Percentiles rank a stretch among this genome's conserved stretches.
Evolutionary conservation across 2,888 invertebrate genomes (phyloP).

Genomic region (Aphidoletes aphidimyza): DNA sequence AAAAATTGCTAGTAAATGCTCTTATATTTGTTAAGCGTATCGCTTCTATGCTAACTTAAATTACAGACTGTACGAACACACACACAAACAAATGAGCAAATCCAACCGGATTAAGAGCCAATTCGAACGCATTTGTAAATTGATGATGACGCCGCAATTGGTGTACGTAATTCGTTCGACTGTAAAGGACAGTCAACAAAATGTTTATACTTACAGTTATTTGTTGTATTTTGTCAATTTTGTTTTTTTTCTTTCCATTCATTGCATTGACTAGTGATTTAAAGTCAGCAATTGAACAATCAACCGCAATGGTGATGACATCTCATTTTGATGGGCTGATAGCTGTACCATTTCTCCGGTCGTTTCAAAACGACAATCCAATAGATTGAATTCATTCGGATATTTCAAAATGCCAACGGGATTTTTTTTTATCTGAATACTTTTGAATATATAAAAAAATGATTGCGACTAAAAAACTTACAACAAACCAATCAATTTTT

Average conservation of each 20-base stretch:
- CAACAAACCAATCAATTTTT: no score
- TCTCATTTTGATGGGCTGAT: not conserved
- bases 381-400: not conserved
- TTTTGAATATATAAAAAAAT: not conserved
- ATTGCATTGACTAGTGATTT: not conserved
- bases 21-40: slow-evolving; percentile 1
- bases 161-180: not conserved
- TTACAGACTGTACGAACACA: not conserved
- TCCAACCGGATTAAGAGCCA: not conserved
- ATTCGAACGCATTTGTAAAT: not conserved
- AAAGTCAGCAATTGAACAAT: not conserved
- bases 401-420: not conserved
- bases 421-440: not conserved
- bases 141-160: not conserved
- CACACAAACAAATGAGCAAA: not conserved
- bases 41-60: slow-evolving; percentile 11
- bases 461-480: not conserved
- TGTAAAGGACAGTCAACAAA: not conserved
- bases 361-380: no score
- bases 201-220: slow-evolving; percentile 33
- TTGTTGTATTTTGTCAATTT: slow-evolving; percentile 15
- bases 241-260: not conserved
- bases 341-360: not conserved
- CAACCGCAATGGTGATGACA: slow-evolving; percentile 7
- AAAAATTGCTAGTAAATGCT: slow-evolving; percentile 18